Evolutionary conservation across 1,140 invertebrate genomes (phyloP).

Genomic region (Maniola jurtina): DNA sequence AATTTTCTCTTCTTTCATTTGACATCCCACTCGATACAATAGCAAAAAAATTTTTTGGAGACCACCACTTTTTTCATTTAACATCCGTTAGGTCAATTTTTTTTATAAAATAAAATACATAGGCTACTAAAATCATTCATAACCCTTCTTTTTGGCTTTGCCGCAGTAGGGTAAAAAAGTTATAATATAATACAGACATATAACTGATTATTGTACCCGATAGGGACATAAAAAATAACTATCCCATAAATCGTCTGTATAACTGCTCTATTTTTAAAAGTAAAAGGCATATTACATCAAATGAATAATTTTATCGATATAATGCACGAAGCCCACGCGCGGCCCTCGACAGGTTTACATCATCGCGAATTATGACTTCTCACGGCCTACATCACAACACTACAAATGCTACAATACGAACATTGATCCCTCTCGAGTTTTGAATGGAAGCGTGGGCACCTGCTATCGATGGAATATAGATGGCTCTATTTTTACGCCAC

Average conservation of each 20-base stretch:
- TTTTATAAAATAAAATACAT: too few relatives aligned
- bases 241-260: neutral
- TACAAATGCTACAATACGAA: constrained; percentile 14
- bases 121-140: too few relatives aligned
- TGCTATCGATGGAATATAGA: constrained; percentile 9
- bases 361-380: constrained; percentile 32
- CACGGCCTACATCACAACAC: constrained; percentile 24
- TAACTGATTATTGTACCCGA: too few relatives aligned
- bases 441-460: constrained; percentile 9
- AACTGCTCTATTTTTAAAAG: constrained; percentile 1
- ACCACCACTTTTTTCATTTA: too few relatives aligned
- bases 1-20: too few relatives aligned
- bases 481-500: constrained; percentile 12
- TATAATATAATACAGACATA: too few relatives aligned
- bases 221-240: too few relatives aligned
- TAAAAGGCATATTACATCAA: neutral
- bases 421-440: constrained; percentile 24
- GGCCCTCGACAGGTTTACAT: constrained; percentile 20
- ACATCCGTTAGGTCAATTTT: too few relatives aligned
- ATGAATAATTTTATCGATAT: constrained; percentile 5
- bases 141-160: too few relatives aligned
- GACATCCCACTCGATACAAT: too few relatives aligned
- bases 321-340: constrained; percentile 3
- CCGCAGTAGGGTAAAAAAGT: too few relatives aligned
- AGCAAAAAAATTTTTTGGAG: too few relatives aligned